Conservation (phyloP, 1,140 invertebrate species). For the Oscheius sp. region DNA sequence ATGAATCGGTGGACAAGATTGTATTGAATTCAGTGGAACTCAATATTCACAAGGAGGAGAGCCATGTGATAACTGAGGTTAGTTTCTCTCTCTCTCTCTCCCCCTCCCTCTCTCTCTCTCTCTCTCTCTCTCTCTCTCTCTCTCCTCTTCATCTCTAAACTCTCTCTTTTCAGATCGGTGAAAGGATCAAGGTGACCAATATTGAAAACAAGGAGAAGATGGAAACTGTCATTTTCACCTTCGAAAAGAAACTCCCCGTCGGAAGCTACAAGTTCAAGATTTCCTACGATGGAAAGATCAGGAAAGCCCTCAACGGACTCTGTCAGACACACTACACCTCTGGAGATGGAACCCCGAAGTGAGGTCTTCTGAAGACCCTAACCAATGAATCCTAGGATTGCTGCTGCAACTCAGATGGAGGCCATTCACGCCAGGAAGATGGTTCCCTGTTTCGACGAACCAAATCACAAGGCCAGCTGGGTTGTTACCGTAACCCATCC, state of each 20-base stretch:
- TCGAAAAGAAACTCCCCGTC: not conserved
- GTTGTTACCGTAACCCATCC: slow-evolving; percentile 39
- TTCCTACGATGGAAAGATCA: slow-evolving; percentile 63
- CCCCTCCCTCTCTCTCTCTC: too few species aligned
- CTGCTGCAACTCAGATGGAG: too few species aligned
- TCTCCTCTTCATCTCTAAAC: too few species aligned
- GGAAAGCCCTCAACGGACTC: slow-evolving; percentile 80
- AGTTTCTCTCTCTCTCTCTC: too few species aligned
- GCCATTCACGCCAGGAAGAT: too few species aligned
- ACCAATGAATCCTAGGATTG: too few species aligned
- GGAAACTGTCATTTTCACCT: not conserved
- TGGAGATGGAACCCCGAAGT: not conserved
- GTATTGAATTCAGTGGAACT: not conserved
- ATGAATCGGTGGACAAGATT: not conserved
- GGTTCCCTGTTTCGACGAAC: too few species aligned
- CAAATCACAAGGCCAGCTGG: too few species aligned
- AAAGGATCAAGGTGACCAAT: not conserved
- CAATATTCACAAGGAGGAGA: not conserved
- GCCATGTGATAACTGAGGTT: not conserved
- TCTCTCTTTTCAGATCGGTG: too few species aligned
- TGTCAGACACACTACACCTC: slow-evolving; percentile 79
- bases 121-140: too few species aligned
- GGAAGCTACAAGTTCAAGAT: not conserved
- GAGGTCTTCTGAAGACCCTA: slow-evolving; percentile 62
- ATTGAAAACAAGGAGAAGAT: not conserved